These are phyloP conservation scores for Lasioglossum figueresi DNA, from an alignment of 2,888 invertebrate genomes.

Conservation along the genomic window DNA sequence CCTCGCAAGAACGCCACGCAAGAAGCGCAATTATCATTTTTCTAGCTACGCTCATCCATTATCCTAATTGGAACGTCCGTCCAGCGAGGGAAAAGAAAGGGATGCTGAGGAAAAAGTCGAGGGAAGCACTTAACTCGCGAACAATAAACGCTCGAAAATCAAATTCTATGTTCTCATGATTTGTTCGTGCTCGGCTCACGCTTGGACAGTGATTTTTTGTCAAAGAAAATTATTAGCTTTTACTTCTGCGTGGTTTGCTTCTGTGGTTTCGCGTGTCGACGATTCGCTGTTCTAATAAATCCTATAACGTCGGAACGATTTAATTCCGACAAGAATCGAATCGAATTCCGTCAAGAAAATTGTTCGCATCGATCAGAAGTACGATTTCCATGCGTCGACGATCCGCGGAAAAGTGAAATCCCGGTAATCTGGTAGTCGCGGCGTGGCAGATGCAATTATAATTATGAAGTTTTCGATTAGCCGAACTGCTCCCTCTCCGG, in stretches of 20 bases:
- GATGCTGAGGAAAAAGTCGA: conserved; percentile 6
- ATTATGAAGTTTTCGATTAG: conserved; percentile 67
- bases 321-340: too few relatives aligned
- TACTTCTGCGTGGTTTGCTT: background rate
- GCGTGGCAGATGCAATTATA: conserved; percentile 64
- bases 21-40: conserved; percentile 22
- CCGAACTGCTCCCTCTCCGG: background rate
- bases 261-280: too few relatives aligned
- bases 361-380: background rate
- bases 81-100: conserved; percentile 22
- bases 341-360: background rate
- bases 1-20: background rate
- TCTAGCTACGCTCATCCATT: conserved; percentile 50
- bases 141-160: conserved; percentile 6
- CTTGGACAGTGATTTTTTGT: background rate
- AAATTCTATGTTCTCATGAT: background rate
- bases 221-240: background rate
- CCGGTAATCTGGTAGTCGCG: conserved; percentile 55
- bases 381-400: background rate
- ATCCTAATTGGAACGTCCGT: conserved; percentile 61
- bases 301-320: too few relatives aligned
- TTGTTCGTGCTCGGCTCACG: background rate
- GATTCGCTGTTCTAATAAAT: too few relatives aligned
- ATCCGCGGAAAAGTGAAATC: conserved; percentile 61
- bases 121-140: background rate